Conservation (phyloP, 92 coral and sea anemone species). For the Anthopleura xanthogrammica region DNA sequence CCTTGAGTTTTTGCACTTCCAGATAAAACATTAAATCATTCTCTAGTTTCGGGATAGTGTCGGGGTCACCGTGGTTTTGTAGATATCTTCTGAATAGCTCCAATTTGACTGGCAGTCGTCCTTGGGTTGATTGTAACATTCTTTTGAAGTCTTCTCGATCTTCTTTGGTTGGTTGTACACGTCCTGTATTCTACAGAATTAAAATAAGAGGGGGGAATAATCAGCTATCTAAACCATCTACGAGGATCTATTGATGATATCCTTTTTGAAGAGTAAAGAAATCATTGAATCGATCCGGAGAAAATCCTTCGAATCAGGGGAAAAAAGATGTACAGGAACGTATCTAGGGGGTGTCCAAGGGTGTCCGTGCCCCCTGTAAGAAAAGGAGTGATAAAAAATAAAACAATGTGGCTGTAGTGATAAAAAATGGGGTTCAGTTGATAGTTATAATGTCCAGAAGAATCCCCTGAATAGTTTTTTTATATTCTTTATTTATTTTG, state of each 20-base stretch:
- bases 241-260: background rate
- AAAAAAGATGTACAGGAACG: background rate
- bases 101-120: conserved; percentile 77
- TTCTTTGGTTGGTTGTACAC: conserved; percentile 80
- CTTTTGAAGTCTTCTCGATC: conserved; percentile 77
- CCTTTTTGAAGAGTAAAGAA: background rate
- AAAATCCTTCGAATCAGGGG: background rate
- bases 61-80: conserved; percentile 88
- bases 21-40: conserved; percentile 85
- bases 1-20: conserved; percentile 97
- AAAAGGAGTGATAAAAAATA: too few relatives aligned
- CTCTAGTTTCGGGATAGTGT: conserved; percentile 84
- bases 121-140: conserved; percentile 80
- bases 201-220: background rate
- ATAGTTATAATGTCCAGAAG: too few relatives aligned
- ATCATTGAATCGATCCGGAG: background rate
- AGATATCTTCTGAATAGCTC: conserved; percentile 87
- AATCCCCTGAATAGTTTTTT: too few relatives aligned
- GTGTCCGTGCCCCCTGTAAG: too few relatives aligned
- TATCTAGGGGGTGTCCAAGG: too few relatives aligned
- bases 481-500: too few relatives aligned
- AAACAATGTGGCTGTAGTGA: too few relatives aligned
- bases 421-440: too few relatives aligned
- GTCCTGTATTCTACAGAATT: conserved; percentile 73
- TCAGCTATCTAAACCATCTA: background rate